Conservation (phyloP, 2,113 vertebrate species). For the Tretioscincus oriximinensis region DNA sequence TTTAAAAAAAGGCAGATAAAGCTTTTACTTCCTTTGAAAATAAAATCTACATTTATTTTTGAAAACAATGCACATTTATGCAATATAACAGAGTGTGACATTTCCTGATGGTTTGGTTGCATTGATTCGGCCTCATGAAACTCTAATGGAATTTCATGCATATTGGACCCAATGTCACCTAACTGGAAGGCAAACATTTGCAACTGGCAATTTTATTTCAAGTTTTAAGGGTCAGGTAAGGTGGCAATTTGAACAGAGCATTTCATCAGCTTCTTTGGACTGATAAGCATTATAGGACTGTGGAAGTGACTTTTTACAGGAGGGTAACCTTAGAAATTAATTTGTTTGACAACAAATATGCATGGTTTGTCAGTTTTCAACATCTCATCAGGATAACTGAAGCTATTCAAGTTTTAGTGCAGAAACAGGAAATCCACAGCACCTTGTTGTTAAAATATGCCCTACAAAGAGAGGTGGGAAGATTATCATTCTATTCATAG, state of each 20-base stretch:
- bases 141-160: not conserved
- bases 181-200: not conserved
- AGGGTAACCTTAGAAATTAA: not conserved
- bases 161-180: slow-evolving; percentile 2
- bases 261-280: not conserved
- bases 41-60: not conserved
- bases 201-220: not conserved
- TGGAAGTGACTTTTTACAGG: not conserved
- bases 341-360: not conserved
- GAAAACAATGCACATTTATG: not conserved
- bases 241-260: not conserved
- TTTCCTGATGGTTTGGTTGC: not conserved
- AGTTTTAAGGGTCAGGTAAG: not conserved
- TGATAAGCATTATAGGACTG: not conserved
- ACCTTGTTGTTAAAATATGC: not conserved
- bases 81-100: not conserved
- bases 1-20: not conserved
- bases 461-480: not conserved
- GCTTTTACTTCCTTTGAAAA: not conserved
- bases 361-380: not conserved
- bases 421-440: not conserved
- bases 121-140: not conserved
- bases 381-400: not conserved
- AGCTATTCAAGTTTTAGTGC: not conserved
- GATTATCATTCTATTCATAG: too few relatives aligned